A percentile compares a stretch with the other conserved stretches of the same genome.
Evolutionary conservation across 2,113 vertebrate genomes (phyloP).

Genomic region (Picathartes gymnocephalus): DNA sequence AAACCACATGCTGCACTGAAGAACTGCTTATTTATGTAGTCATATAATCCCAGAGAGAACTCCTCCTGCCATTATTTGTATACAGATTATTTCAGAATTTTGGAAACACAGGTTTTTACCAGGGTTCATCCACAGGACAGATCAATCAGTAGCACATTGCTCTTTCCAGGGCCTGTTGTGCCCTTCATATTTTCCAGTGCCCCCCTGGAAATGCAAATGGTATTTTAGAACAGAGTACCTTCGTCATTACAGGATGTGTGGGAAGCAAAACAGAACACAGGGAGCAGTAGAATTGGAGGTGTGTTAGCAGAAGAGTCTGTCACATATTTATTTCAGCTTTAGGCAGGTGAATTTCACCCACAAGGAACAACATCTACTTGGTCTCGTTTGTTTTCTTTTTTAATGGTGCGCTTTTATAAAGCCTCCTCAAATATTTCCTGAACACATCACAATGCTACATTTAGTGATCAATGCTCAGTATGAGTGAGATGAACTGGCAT

Average conservation of each 20-base stretch:
- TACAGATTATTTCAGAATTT: background rate
- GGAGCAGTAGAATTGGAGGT: background rate
- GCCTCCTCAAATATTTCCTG: background rate
- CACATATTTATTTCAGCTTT: background rate
- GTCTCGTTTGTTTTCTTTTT: background rate
- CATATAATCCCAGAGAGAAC: background rate
- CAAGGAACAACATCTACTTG: background rate
- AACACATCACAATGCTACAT: background rate
- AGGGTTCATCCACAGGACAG: slow-evolving; percentile 6
- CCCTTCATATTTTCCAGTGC: background rate
- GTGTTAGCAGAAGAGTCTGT: background rate
- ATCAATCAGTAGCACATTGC: background rate
- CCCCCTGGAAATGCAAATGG: background rate
- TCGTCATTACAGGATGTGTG: background rate
- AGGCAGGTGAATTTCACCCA: slow-evolving; percentile 41
- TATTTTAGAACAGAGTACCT: background rate
- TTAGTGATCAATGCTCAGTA: background rate
- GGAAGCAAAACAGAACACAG: slow-evolving; percentile 11
- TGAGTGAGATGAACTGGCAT: slow-evolving; percentile 29
- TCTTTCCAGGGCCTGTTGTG: background rate
- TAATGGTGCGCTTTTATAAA: background rate
- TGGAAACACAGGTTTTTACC: background rate
- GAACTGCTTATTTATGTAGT: slow-evolving; percentile 41
- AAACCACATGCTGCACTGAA: slow-evolving; percentile 47
- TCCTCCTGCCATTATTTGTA: slow-evolving; percentile 37